Evolutionary conservation across 1,140 invertebrate genomes (phyloP).

Genomic region (Stenopsyche tienmushanensis): DNA sequence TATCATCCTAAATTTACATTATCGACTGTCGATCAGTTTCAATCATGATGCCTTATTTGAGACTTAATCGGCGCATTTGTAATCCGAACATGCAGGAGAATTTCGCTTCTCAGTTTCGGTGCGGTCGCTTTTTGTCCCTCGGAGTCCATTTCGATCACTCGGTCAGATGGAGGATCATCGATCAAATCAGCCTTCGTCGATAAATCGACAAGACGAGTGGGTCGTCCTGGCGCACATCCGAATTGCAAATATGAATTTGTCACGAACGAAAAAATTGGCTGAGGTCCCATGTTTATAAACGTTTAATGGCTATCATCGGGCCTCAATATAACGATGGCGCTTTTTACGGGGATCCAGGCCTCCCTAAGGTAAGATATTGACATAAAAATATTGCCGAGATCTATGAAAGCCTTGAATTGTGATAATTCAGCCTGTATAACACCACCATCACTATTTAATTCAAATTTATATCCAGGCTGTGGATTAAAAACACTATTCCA

Average conservation of each 20-base stretch:
- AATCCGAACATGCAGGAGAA: constrained; percentile 30
- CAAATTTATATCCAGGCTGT: too few relatives aligned
- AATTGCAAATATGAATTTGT: neutral
- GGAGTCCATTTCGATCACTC: neutral
- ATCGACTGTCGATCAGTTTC: constrained; percentile 29
- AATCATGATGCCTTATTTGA: constrained; percentile 31
- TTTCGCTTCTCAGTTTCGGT: constrained; percentile 19
- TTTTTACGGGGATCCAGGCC: neutral
- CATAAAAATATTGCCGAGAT: neutral
- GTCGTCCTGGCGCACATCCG: neutral
- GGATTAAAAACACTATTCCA: too few relatives aligned
- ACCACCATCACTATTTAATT: neutral
- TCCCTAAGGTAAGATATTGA: neutral
- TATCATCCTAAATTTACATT: constrained; percentile 16
- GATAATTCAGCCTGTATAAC: neutral
- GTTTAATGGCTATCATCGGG: neutral
- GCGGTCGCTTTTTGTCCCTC: constrained; percentile 29
- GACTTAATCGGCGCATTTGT: constrained; percentile 30
- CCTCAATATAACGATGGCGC: too few relatives aligned
- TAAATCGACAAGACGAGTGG: constrained; percentile 16
- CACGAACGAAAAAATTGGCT: neutral
- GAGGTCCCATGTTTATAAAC: too few relatives aligned
- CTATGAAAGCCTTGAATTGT: too few relatives aligned
- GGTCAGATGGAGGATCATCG: constrained; percentile 2
- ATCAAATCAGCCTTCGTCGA: constrained; percentile 25